Conservation (phyloP, 2,113 vertebrate genomes). For the Muntiacus muntjak region DNA sequence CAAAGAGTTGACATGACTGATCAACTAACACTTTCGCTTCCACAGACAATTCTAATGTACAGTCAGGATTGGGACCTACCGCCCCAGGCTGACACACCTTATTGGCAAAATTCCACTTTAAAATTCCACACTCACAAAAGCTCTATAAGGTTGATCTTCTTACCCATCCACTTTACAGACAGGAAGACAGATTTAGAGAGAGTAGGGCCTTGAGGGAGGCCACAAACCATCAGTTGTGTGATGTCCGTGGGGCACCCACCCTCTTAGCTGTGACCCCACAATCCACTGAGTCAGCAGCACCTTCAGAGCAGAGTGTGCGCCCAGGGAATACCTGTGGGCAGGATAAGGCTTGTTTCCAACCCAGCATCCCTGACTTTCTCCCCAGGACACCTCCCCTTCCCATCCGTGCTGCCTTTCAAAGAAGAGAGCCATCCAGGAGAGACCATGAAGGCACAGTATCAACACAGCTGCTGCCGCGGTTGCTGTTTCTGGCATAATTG, state of each 20-base stretch:
- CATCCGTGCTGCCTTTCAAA: too few relatives aligned
- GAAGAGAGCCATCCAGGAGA: neutral
- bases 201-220: too few relatives aligned
- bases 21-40: neutral
- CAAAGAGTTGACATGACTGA: neutral
- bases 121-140: neutral
- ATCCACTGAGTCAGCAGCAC: neutral
- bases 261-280: neutral
- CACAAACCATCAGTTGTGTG: neutral
- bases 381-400: neutral
- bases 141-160: neutral
- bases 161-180: neutral
- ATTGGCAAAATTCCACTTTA: neutral
- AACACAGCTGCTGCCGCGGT: fast-evolving
- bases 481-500: neutral
- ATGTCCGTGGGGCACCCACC: neutral
- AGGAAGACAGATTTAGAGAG: neutral
- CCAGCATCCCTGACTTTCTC: neutral
- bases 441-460: neutral
- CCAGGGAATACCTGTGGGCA: too few relatives aligned
- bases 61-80: neutral
- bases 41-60: neutral
- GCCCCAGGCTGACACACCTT: neutral
- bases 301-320: neutral
- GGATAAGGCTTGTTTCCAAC: neutral